Evolutionary conservation across 1,140 invertebrate species (phyloP).

Genomic region (Holotrichia oblita): DNA sequence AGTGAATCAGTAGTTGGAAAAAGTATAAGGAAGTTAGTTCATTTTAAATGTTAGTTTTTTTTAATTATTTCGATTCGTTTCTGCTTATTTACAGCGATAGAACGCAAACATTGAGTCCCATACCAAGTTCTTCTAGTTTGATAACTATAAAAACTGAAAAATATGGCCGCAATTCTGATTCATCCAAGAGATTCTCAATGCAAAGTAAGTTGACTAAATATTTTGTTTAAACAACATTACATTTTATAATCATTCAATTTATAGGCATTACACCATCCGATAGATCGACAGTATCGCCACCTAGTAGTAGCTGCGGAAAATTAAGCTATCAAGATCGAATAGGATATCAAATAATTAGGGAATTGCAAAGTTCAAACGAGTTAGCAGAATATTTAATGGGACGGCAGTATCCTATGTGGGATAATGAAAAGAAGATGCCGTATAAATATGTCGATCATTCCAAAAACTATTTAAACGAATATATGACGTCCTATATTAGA

Average conservation of each 20-base stretch:
- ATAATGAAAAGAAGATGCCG: slow-evolving; percentile 31
- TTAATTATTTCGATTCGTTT: neutral
- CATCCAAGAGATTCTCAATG: slow-evolving; percentile 64
- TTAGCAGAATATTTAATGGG: slow-evolving; percentile 38
- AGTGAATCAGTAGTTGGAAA: slow-evolving; percentile 73
- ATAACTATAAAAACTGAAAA: slow-evolving; percentile 58
- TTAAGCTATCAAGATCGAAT: slow-evolving; percentile 78
- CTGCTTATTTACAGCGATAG: slow-evolving; percentile 43
- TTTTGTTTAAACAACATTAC: too few species aligned
- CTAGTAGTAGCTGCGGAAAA: slow-evolving; percentile 64
- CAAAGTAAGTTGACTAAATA: slow-evolving; percentile 62
- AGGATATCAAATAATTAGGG: slow-evolving; percentile 81
- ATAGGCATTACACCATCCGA: slow-evolving; percentile 50
- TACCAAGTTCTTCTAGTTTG: slow-evolving; percentile 79
- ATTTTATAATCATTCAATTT: slow-evolving; percentile 29
- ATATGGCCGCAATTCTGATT: slow-evolving; percentile 60
- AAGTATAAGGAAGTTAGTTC: slow-evolving; percentile 65
- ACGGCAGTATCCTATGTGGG: slow-evolving; percentile 25
- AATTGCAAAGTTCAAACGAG: slow-evolving; percentile 63
- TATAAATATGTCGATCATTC: slow-evolving; percentile 33
- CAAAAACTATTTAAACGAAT: slow-evolving; percentile 19
- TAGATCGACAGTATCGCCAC: slow-evolving; percentile 54
- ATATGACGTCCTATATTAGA: slow-evolving; percentile 25
- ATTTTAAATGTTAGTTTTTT: neutral
- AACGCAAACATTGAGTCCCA: slow-evolving; percentile 76